Conservation (phyloP, 2,888 invertebrate genomes). For the Gibbula magus region DNA sequence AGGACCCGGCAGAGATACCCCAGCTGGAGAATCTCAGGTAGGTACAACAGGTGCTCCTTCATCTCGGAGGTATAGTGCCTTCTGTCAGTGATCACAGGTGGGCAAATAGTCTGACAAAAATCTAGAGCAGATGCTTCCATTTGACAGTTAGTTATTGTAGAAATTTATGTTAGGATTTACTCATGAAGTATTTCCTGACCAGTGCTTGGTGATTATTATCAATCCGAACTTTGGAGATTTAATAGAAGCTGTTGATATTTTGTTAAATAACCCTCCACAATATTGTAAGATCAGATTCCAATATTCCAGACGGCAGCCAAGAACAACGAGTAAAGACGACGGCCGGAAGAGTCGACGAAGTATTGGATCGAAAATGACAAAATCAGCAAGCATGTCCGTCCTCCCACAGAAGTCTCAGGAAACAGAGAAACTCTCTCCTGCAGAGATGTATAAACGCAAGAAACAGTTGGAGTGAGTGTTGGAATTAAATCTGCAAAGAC, state of each 20-base stretch:
- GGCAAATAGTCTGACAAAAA: not conserved
- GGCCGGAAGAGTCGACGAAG: conserved; percentile 63
- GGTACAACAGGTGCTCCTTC: not conserved
- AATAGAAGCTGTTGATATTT: too few species aligned
- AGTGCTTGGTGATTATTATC: too few species aligned
- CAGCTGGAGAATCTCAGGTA: conserved; percentile 68
- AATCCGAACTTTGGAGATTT: too few species aligned
- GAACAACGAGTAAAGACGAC: conserved; percentile 68
- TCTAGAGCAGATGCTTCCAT: too few species aligned
- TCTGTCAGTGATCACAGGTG: not conserved
- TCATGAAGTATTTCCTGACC: too few species aligned
- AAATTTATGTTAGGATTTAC: too few species aligned
- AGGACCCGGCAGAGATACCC: conserved; percentile 62
- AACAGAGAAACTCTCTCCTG: not conserved
- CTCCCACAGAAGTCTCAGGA: conserved; percentile 19
- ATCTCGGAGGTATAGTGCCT: not conserved
- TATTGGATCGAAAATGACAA: conserved; percentile 37
- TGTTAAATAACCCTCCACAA: too few species aligned
- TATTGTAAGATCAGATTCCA: too few species aligned
- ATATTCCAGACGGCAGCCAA: conserved; percentile 61
- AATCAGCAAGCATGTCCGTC: conserved; percentile 22
- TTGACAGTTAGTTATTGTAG: too few species aligned
- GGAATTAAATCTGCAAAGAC: too few species aligned
- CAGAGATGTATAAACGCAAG: not conserved
- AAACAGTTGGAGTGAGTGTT: not conserved